Conservation (phyloP, 2,888 invertebrate species). For the Dryococelus australis region DNA sequence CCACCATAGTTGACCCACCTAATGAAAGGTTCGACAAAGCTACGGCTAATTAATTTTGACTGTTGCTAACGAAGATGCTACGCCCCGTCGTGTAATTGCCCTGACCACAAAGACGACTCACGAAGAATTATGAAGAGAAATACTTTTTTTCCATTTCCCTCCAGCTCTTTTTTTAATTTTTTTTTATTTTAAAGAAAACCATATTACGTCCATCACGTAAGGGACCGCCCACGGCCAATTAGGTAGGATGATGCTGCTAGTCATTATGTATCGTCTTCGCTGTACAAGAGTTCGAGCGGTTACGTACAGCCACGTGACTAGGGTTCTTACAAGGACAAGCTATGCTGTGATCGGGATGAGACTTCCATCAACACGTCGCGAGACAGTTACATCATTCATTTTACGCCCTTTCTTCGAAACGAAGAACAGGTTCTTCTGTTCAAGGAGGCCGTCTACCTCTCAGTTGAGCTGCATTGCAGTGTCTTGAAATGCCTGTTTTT, state of each 20-base stretch:
- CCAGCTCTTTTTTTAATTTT: neutral
- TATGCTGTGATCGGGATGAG: too few relatives aligned
- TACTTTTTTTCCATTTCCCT: neutral
- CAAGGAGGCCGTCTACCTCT: too few relatives aligned
- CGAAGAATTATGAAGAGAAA: neutral
- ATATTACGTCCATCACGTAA: neutral
- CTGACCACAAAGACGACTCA: neutral
- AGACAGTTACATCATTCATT: too few relatives aligned
- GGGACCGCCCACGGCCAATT: neutral
- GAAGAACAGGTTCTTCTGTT: too few relatives aligned
- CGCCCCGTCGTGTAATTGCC: neutral
- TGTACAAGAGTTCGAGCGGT: neutral
- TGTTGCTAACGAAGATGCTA: neutral
- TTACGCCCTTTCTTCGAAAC: too few relatives aligned
- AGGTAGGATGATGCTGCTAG: neutral
- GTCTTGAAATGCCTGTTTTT: too few relatives aligned
- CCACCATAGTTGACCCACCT: neutral
- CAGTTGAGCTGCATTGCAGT: too few relatives aligned
- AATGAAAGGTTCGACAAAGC: slow-evolving; percentile 16
- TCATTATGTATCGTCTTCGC: neutral
- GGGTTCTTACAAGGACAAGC: too few relatives aligned
- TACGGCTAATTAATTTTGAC: slow-evolving; percentile 16
- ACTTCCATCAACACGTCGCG: too few relatives aligned
- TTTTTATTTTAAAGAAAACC: neutral
- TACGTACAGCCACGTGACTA: neutral